Conservation (phyloP, 1,140 invertebrate species). For the Eriosoma lanigerum region DNA sequence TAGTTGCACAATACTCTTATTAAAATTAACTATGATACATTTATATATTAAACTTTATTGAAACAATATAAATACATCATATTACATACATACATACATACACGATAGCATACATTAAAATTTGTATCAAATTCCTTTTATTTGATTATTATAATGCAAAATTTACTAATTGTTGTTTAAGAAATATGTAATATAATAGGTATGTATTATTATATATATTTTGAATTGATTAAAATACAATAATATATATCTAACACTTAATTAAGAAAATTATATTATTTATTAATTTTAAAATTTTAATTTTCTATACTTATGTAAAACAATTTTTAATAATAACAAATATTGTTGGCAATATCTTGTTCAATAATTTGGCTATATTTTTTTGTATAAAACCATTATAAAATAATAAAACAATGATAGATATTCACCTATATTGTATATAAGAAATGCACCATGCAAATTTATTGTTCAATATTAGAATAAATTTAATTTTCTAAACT, state of each 20-base stretch:
- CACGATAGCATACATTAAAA: conserved; percentile 5
- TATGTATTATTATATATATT: too few relatives aligned
- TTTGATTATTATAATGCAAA: background rate
- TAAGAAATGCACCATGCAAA: background rate
- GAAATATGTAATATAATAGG: too few relatives aligned
- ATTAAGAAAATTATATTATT: background rate
- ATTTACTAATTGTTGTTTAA: background rate
- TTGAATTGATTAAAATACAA: background rate
- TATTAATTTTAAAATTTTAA: background rate
- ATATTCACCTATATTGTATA: background rate
- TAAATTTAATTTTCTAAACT: background rate
- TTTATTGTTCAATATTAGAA: background rate
- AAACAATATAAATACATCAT: background rate
- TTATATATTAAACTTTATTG: background rate
- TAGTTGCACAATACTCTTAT: background rate
- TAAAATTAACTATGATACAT: background rate
- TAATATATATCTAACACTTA: background rate
- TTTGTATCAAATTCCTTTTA: background rate
- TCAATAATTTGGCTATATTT: too few relatives aligned
- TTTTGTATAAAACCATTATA: too few relatives aligned
- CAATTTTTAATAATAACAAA: background rate
- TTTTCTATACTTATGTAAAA: background rate
- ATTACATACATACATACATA: conserved; percentile 40
- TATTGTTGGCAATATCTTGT: background rate
- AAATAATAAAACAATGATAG: background rate